Evolutionary conservation across 1,140 invertebrate species (phyloP).

Genomic region (Panonychus citri): DNA sequence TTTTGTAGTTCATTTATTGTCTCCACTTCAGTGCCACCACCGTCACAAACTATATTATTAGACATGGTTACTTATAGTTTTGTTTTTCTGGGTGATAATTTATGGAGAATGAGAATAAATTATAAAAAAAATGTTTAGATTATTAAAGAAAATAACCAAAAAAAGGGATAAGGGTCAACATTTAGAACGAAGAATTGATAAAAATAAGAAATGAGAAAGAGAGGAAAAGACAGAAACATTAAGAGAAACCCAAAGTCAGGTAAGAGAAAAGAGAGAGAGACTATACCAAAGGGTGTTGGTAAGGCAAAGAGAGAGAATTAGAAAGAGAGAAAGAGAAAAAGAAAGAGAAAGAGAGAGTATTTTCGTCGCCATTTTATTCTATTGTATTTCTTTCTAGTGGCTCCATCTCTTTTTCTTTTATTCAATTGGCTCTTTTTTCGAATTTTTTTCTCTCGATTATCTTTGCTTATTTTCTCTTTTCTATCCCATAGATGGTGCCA

Average conservation of each 20-base stretch:
- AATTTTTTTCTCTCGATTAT: neutral
- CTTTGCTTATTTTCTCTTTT: neutral
- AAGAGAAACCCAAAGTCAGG: neutral
- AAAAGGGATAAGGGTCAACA: no score
- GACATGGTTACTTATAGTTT: no score
- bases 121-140: no score
- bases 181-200: no score
- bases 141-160: no score
- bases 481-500: neutral
- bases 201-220: no score
- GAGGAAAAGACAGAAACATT: neutral
- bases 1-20: slow-evolving; percentile 42
- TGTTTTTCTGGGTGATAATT: no score
- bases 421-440: neutral
- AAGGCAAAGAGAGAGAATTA: neutral
- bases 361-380: neutral
- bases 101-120: no score
- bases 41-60: neutral
- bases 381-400: neutral
- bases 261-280: neutral
- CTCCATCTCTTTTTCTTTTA: neutral
- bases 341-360: neutral
- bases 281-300: neutral
- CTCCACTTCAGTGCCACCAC: slow-evolving; percentile 5
- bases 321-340: neutral